These are phyloP conservation scores for Pitta sordida DNA, from an alignment of 2,113 vertebrate genomes.

Conservation along the genomic window DNA sequence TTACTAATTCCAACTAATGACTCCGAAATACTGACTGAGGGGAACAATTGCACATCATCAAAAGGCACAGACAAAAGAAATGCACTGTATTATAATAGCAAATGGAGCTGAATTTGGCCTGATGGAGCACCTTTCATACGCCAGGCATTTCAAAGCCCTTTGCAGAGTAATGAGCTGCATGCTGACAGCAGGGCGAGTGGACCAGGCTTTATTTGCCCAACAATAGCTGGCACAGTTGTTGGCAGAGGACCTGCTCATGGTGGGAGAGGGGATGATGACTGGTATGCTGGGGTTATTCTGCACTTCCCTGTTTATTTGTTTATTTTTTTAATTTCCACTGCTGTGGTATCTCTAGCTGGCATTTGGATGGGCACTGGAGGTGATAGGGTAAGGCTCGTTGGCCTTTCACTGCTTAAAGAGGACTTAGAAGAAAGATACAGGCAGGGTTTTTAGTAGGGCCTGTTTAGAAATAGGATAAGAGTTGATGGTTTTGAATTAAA, in stretches of 20 bases:
- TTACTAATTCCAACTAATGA: constrained; percentile 44
- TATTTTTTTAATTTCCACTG: too few relatives aligned
- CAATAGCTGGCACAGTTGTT: constrained; percentile 8
- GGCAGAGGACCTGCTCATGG: neutral
- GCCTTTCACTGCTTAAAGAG: neutral
- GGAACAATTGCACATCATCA: constrained; percentile 17
- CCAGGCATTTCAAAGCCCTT: constrained; percentile 44
- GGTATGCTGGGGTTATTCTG: neutral
- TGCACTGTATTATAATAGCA: neutral
- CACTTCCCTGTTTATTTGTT: accelerated
- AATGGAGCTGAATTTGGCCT: constrained; percentile 21
- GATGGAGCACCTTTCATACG: constrained; percentile 26
- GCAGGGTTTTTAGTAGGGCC: neutral
- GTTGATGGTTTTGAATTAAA: neutral
- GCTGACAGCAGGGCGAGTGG: neutral
- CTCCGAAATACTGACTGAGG: constrained; percentile 11
- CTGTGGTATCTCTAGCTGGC: neutral
- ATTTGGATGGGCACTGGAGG: neutral
- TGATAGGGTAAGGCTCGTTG: neutral
- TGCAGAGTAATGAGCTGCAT: constrained; percentile 50
- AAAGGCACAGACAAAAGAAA: neutral
- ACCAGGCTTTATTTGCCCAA: neutral
- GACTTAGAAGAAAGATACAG: neutral
- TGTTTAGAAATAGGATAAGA: accelerated
- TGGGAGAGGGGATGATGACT: neutral